Evolutionary conservation across 1,140 invertebrate species (phyloP).

Genomic region (Scaptomyza hsui): DNA sequence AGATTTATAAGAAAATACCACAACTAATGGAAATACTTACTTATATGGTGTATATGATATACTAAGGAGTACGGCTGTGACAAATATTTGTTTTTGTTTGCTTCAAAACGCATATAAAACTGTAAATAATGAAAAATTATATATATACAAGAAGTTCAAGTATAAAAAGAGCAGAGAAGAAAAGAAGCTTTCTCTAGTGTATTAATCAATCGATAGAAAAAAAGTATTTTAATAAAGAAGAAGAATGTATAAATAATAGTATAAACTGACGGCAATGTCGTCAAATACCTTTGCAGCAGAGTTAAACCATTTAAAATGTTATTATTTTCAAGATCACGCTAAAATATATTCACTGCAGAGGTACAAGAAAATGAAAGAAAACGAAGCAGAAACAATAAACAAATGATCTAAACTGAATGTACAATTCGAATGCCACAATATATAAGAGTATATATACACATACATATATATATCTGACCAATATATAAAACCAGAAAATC

Average conservation of each 20-base stretch:
- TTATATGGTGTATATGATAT: constrained; percentile 15
- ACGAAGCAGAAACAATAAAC: constrained; percentile 36
- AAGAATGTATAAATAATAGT: no score
- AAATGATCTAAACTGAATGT: constrained; percentile 55
- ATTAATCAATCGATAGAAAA: constrained; percentile 8
- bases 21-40: constrained; percentile 23
- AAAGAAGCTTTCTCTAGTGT: constrained; percentile 12
- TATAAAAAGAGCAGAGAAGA: constrained; percentile 13
- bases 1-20: constrained; percentile 24
- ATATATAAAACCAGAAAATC: constrained; percentile 39
- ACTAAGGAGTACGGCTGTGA: constrained; percentile 71
- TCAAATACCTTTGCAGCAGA: neutral
- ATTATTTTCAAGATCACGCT: neutral
- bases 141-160: constrained; percentile 21
- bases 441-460: constrained; percentile 36
- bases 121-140: constrained; percentile 66
- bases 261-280: neutral
- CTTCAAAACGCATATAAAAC: constrained; percentile 58
- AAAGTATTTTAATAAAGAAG: constrained; percentile 31
- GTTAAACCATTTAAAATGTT: neutral
- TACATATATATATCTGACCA: constrained; percentile 44
- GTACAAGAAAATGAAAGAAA: neutral
- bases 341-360: constrained; percentile 4
- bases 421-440: constrained; percentile 59
- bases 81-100: constrained; percentile 61